Conservation (phyloP, 2,888 invertebrate species). For the Scaptomyza reducta region DNA sequence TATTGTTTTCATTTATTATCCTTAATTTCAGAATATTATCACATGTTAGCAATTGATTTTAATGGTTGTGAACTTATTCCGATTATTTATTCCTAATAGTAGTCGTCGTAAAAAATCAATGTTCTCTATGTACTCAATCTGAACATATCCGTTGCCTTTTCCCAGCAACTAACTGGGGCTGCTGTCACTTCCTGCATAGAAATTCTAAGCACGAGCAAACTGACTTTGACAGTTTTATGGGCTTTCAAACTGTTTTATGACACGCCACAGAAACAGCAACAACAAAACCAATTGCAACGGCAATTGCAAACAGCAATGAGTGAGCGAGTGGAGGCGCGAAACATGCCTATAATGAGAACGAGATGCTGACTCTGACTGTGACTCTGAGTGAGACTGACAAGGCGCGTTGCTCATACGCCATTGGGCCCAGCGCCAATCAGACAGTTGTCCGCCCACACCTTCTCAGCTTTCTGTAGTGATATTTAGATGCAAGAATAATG, state of each 20-base stretch:
- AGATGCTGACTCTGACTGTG: constrained; percentile 40
- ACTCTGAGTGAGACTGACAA: constrained; percentile 43
- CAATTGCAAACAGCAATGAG: constrained; percentile 37
- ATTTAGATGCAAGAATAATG: constrained; percentile 76
- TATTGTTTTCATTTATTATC: not conserved
- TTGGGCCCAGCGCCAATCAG: constrained; percentile 79
- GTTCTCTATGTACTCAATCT: constrained; percentile 10
- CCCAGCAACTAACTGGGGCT: constrained; percentile 29
- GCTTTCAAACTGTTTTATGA: constrained; percentile 84
- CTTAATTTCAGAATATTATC: not conserved
- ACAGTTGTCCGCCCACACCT: constrained; percentile 79
- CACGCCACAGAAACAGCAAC: constrained; percentile 59
- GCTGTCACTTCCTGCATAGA: constrained; percentile 70
- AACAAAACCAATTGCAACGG: constrained; percentile 13
- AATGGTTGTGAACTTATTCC: constrained; percentile 12
- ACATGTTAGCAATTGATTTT: constrained; percentile 22
- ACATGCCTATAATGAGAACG: constrained; percentile 67
- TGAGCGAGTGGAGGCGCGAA: constrained; percentile 58
- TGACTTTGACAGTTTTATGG: constrained; percentile 83
- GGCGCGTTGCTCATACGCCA: constrained; percentile 74
- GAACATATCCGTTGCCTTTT: constrained; percentile 57
- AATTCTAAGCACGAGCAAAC: constrained; percentile 63
- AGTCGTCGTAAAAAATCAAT: constrained; percentile 27
- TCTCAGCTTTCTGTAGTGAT: constrained; percentile 42
- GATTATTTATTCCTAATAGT: constrained; percentile 1